Evolutionary conservation across 2,888 invertebrate species (phyloP), one percentile per base, ranked within the genome.

Genomic region (Melinopterus prodromus): DNA sequence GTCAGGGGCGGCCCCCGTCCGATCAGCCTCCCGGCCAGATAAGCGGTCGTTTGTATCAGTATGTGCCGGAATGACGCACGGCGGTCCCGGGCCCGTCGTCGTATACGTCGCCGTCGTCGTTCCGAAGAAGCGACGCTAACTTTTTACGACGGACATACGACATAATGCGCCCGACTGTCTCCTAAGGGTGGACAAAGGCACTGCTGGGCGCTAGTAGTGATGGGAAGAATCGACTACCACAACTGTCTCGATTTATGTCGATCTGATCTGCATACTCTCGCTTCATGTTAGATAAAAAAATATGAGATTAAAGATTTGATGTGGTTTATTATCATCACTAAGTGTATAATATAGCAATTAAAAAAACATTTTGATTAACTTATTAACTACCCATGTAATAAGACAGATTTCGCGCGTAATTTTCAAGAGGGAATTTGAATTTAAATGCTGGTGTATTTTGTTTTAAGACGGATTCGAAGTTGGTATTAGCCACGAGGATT

Each of bases 41-140:
- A 69, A 75, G 75, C 75, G 79, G 71, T 15, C 70, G 87, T 88
- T 87, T 87, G 87, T 87, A 87, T 88, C 86, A 80, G 87, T 88
- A 88, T 87, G 86, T 86, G 88, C 86, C 86, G 85, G 87, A 88
- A 88, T 88, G 88, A 88, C 87, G 87, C 87, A 87, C 85, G 85
- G 85, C 84, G 84, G 83, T 83, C 84, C 84, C 37, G 36, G 15
- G 83, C 86, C 86, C 74, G 74, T 36, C 37, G 35, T 26, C 16
- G 26, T n/a, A n/a, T n/a, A 74, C 74, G 38, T 38, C 38, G 38
- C 38, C 38, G 38, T 38, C 9, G 26, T 26, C 16, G 35, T 74
- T 36, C 36, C 35, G 74, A n/a, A 74, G 36, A 37, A 37, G 84
- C 87, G 87, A 86, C 85, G 88, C 87, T 87, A 86, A 88, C 87